A percentile compares a stretch with the other conserved stretches of the same genome.
Conservation (phyloP, 2,888 invertebrate species). For the Noctua janthina region DNA sequence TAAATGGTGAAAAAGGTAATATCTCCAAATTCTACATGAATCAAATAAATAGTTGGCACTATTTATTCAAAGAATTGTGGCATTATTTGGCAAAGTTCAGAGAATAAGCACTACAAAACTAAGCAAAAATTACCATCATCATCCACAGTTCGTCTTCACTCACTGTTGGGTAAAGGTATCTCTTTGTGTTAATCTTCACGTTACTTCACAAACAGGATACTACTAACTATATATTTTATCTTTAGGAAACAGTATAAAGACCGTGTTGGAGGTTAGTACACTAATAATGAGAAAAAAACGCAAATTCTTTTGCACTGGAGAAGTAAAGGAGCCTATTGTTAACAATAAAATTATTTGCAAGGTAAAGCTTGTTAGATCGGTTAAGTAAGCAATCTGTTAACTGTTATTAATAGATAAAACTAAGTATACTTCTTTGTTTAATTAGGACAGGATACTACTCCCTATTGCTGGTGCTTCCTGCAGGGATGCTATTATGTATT, state of each 20-base stretch:
- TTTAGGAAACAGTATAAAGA: slow-evolving; percentile 87
- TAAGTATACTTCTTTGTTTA: neutral
- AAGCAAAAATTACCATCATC: neutral
- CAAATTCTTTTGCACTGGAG: slow-evolving; percentile 88
- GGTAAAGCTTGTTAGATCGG: slow-evolving; percentile 68
- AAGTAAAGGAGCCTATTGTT: slow-evolving; percentile 88
- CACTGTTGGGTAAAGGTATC: neutral
- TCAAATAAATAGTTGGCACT: neutral
- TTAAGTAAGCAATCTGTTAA: neutral
- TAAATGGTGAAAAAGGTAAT: slow-evolving; percentile 86
- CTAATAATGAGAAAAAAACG: slow-evolving; percentile 87
- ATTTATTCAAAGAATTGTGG: neutral
- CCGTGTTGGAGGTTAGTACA: slow-evolving; percentile 86
- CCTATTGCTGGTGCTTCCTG: slow-evolving; percentile 87
- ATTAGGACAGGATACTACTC: slow-evolving; percentile 84
- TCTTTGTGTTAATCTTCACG: neutral
- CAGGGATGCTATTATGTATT: slow-evolving; percentile 88
- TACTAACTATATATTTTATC: neutral
- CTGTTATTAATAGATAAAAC: neutral
- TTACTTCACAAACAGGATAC: neutral
- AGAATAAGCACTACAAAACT: neutral
- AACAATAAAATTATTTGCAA: slow-evolving; percentile 88
- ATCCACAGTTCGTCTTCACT: neutral
- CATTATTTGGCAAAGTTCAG: neutral
- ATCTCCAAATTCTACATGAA: neutral